phyloP scores from a whole-genome alignment of 2,113 vertebrate species.

The Corynorhinus townsendii region DNA sequence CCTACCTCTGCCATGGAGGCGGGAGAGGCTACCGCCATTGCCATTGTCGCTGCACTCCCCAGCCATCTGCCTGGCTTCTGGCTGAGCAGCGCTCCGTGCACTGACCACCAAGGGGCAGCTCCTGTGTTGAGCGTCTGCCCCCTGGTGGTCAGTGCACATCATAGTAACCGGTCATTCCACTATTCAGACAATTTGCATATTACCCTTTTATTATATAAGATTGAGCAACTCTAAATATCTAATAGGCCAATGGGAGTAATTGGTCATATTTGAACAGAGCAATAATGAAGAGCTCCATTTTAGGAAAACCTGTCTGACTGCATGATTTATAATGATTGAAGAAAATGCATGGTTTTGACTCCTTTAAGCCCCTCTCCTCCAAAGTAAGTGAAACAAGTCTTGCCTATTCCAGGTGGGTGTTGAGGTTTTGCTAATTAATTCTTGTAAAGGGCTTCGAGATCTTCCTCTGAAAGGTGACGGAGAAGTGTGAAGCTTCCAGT shows the following conservation, averaged over 20 bases:
- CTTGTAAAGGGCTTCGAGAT: conserved; percentile 46
- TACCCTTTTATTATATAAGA: no score
- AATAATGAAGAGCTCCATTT: neutral
- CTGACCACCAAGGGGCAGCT: no score
- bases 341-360: conserved; percentile 20
- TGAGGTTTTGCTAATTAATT: conserved; percentile 64
- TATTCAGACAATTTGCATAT: no score
- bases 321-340: neutral
- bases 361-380: neutral
- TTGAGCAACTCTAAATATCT: neutral
- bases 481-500: conserved; percentile 31
- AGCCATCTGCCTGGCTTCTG: no score
- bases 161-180: no score
- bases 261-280: neutral
- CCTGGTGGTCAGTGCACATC: no score
- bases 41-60: no score
- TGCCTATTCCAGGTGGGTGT: neutral
- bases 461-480: conserved; percentile 58
- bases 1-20: no score
- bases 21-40: no score
- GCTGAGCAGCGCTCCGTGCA: no score
- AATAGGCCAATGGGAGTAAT: neutral
- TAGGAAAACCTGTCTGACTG: neutral
- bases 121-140: no score
- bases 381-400: conserved; percentile 26